Evolutionary conservation across 2,888 invertebrate genomes (phyloP).

Genomic region (Chouioia cunea): DNA sequence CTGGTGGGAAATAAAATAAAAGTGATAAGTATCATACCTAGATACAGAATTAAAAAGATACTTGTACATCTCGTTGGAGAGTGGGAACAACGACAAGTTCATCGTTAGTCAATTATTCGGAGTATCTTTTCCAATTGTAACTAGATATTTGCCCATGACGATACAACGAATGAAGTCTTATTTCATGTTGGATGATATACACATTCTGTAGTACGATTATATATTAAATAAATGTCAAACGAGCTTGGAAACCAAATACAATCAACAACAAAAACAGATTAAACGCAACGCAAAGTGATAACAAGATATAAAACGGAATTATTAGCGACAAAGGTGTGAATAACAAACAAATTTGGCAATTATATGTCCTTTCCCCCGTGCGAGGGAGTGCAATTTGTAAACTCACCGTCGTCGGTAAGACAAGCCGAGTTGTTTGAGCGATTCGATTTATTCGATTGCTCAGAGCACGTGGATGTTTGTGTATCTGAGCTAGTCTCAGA

Average conservation of each 20-base stretch:
- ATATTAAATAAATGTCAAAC: too few species aligned
- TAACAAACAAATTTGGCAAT: constrained; percentile 35
- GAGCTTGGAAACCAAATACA: too few species aligned
- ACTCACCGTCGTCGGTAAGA: constrained; percentile 70
- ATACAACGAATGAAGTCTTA: too few species aligned
- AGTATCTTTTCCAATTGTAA: too few species aligned
- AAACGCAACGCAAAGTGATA: constrained; percentile 43
- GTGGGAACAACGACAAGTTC: too few species aligned
- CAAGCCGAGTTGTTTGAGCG: constrained; percentile 65
- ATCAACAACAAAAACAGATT: too few species aligned
- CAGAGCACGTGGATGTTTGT: constrained; percentile 65
- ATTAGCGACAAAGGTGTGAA: constrained; percentile 36
- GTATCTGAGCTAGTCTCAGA: constrained; percentile 71
- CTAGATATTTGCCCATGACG: too few species aligned
- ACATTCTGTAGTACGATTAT: too few species aligned
- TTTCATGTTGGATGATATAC: constrained; percentile 9
- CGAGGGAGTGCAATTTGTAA: constrained; percentile 40
- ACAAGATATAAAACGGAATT: constrained; percentile 36
- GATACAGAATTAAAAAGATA: background rate
- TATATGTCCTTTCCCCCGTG: constrained; percentile 1
- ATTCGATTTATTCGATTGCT: constrained; percentile 65
- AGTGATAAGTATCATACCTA: background rate
- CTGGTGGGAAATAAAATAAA: background rate
- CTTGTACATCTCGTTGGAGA: too few species aligned
- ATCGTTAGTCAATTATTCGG: too few species aligned